Evolutionary conservation across 53 echinoderm and acorn worm species (phyloP), one percentile per base, ranked within the genome.

Genomic region (Astropecten irregularis): DNA sequence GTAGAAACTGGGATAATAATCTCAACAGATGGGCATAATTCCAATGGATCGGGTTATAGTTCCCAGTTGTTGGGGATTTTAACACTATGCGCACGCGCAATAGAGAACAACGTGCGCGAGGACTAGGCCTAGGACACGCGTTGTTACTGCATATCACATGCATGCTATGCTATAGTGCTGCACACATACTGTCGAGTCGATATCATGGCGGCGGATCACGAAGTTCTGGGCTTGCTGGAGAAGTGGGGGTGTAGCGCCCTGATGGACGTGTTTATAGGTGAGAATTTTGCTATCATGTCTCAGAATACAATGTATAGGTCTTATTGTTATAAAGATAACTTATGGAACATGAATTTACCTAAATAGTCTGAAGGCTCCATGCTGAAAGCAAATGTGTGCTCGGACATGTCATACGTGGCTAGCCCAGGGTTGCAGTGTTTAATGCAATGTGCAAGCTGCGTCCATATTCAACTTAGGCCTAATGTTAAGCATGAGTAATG

Each of bases 261-360:
- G 29, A 70, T 70, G 33, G 70, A 70, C 70, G 49, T 30, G 48
- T 70, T 70, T 15, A 49, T 70, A 70, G 70, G 70, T 70, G 70
- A 70, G 70, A 49, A 70, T 70, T 49, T 27, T 48, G 15, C 48
- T 48, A 4, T 33, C 53, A 42, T 42, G 42, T 42, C 42, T 42
- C 42, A 42, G 42, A 42, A 42, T 11, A 42, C 11, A n/a, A n/a
- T n/a, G n/a, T n/a, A n/a, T 42, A 42, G 11, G 42, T 42, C 42
- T 42, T 42, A 42, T 11, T 42, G 42, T 42, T 42, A 42, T 42
- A 42, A 42, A 42, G 42, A 42, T 6, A 42, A 42, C 6, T n/a
- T 42, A 42, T 11, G 42, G 42, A 8, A 42, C 42, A 42, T 42
- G 42, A 42, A 42, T 42, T 42, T 42, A 42, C 42, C 11, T 42